Evolutionary conservation across 1,140 invertebrate species (phyloP).

Genomic region (Pogonognathellus flavescens): DNA sequence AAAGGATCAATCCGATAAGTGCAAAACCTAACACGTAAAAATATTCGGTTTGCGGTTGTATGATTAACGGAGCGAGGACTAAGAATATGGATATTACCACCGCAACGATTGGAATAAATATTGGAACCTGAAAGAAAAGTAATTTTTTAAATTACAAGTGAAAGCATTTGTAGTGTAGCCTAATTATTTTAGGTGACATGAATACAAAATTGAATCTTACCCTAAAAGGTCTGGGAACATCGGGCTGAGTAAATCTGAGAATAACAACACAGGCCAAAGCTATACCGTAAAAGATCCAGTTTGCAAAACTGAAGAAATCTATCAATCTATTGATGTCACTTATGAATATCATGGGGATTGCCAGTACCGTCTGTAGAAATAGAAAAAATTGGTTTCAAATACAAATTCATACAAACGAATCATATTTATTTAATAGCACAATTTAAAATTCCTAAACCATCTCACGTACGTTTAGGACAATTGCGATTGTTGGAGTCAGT

Average conservation of each 20-base stretch:
- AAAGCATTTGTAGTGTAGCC: too few species aligned
- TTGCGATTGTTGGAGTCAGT: slow-evolving; percentile 86
- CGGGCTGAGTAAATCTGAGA: slow-evolving; percentile 79
- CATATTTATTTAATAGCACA: too few species aligned
- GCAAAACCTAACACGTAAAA: slow-evolving; percentile 83
- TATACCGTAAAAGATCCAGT: slow-evolving; percentile 90
- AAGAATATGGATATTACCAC: slow-evolving; percentile 81
- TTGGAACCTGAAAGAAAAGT: slow-evolving; percentile 76
- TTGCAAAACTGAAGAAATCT: slow-evolving; percentile 89
- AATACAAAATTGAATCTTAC: too few species aligned
- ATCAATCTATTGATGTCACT: slow-evolving; percentile 85
- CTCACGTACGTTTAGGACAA: slow-evolving; percentile 87
- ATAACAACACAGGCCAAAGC: slow-evolving; percentile 85
- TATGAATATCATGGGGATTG: slow-evolving; percentile 80
- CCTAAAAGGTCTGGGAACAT: slow-evolving; percentile 81
- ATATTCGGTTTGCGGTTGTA: slow-evolving; percentile 83
- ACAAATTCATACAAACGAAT: too few species aligned
- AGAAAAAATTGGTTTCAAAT: slow-evolving; percentile 61
- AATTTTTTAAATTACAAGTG: too few species aligned
- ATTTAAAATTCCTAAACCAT: too few species aligned
- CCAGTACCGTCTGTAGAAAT: slow-evolving; percentile 78
- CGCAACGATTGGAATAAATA: slow-evolving; percentile 82
- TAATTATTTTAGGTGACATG: too few species aligned
- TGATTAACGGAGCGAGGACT: slow-evolving; percentile 83
- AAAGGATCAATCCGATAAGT: slow-evolving; percentile 78